These are phyloP conservation scores for Entomyzon cyanotis DNA, from an alignment of 2,113 vertebrate genomes.

Conservation along the genomic window DNA sequence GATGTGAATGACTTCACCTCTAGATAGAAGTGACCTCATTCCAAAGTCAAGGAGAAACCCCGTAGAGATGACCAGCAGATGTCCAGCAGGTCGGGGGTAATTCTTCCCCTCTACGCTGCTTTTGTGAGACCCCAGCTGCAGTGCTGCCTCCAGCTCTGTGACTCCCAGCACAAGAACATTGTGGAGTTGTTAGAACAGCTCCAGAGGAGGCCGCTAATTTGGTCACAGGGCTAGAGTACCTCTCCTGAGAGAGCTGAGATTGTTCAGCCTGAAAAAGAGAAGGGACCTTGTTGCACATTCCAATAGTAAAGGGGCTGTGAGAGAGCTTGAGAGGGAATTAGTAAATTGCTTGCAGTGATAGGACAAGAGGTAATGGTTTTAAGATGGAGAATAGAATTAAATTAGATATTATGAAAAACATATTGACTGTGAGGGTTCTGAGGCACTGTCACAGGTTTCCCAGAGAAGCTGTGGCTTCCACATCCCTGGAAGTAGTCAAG, in stretches of 20 bases:
- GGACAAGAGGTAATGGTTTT: not conserved
- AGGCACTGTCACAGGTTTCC: not conserved
- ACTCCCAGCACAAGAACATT: not conserved
- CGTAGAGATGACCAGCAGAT: not conserved
- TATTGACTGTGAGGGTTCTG: not conserved
- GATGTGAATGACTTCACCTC: fast-evolving
- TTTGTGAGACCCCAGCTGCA: not conserved
- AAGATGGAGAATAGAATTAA: not conserved
- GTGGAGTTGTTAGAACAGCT: not conserved
- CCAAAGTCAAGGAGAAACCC: fast-evolving
- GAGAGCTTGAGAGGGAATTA: not conserved
- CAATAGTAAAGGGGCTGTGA: not conserved
- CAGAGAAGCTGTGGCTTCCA: not conserved
- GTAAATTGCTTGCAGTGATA: not conserved
- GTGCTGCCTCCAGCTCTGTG: not conserved
- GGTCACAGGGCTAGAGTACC: not conserved
- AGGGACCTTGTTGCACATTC: not conserved
- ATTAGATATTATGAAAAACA: not conserved
- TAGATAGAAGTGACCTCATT: not conserved
- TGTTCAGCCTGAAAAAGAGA: not conserved
- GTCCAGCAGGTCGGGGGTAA: not conserved
- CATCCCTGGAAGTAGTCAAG: not conserved
- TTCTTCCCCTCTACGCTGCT: not conserved
- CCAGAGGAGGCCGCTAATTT: not conserved
- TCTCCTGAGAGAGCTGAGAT: not conserved